Base-by-base conservation (phyloP, 2,797 vertebrate species). In the Xenopus petersii region DNA sequence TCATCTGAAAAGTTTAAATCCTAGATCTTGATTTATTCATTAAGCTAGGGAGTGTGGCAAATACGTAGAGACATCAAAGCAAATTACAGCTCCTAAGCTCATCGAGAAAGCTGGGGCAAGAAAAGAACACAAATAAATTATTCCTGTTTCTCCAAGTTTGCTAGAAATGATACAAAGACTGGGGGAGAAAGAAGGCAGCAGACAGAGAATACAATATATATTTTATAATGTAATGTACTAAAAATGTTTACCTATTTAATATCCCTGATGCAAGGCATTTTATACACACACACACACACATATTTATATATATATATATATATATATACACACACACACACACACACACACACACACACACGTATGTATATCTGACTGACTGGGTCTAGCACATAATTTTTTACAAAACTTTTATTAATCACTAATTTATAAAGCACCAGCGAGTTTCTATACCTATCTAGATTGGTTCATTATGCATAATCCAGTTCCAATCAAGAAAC, bases 1-100 rank as follows among this genome's bases (percentile, higher is more conserved):
- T 64, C 66, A 51, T 55, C 59, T 10, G 66, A 63, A 73, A 73
- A 74, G 33, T 70, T 75, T 48, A 46, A 55, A 69, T 75, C 73
- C 66, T 64, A 64, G 16, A 64, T 70, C 59, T 30, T 75, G 66
- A 75, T 70, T 75, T 69, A 70, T 75, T 75, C 73, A 75, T 75
- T 75, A 75, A 64, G 67, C 59, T 16, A 24, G 73, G 73, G 73
- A 70, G 67, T 56, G 73, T 54, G 59, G 60, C 46, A 64, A 70
- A 75, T 75, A 30, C 51, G 24, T 26, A n/a, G 16, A 74, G 59
- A 75, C 73, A 63, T 75, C 73, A 75, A 75, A 75, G 73, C 16
- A 46, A 21, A n/a, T 15, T 12, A n/a, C 47, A 6, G 26, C 8
- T 47, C 47, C 48, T 42, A 26, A 46, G 30, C 55, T n/a, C 2